Conservation (phyloP, 2,797 vertebrate species). For the Sphenodon punctatus region DNA sequence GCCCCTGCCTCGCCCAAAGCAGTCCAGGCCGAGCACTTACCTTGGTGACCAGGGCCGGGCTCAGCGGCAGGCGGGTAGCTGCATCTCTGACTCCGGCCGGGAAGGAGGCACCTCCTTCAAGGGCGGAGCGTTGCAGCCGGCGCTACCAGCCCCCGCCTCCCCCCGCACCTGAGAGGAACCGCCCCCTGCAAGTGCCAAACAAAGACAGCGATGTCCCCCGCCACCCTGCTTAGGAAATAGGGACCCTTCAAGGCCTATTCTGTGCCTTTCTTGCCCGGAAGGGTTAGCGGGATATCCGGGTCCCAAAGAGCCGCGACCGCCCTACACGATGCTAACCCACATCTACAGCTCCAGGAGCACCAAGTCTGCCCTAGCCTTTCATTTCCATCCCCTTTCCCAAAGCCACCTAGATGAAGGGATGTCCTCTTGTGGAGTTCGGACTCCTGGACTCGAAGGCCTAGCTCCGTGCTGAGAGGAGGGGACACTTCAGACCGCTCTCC, state of each 20-base stretch:
- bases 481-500: neutral
- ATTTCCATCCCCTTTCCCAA: neutral
- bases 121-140: constrained; percentile 13
- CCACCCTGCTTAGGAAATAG: neutral
- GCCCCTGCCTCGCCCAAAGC: neutral
- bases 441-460: neutral
- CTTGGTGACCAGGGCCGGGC: constrained; percentile 10
- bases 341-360: neutral
- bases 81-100: neutral
- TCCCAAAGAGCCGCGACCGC: neutral
- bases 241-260: no score
- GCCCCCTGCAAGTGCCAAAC: constrained; percentile 33
- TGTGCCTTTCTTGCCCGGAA: neutral
- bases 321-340: neutral
- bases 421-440: neutral
- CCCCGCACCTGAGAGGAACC: constrained; percentile 31
- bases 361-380: neutral
- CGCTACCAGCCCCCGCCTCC: neutral
- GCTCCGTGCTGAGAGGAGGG: neutral
- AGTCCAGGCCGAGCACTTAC: neutral
- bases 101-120: neutral
- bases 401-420: neutral
- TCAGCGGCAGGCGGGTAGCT: neutral
- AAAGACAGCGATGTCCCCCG: constrained; percentile 32
- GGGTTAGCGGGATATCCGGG: neutral